Evolutionary conservation across 2,888 invertebrate species (phyloP).

Genomic region (Hyles lineata): DNA sequence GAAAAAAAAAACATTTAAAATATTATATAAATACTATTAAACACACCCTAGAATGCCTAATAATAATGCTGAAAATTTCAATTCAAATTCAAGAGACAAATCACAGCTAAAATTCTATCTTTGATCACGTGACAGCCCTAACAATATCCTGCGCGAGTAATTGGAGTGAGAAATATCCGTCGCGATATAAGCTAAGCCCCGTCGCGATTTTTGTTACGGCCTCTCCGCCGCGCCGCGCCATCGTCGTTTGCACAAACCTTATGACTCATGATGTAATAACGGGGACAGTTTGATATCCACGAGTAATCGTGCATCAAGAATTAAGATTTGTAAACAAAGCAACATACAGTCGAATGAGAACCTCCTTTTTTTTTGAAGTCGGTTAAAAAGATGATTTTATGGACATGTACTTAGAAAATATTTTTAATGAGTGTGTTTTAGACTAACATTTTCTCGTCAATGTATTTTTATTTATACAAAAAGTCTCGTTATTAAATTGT

Average conservation of each 20-base stretch:
- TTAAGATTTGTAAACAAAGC: too few relatives aligned
- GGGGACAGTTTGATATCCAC: conserved; percentile 26
- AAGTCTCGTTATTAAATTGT: too few relatives aligned
- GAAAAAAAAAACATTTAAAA: too few relatives aligned
- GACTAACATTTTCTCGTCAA: too few relatives aligned
- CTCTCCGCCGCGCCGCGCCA: conserved; percentile 29
- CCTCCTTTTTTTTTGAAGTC: too few relatives aligned
- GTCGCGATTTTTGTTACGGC: conserved; percentile 53
- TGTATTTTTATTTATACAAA: too few relatives aligned
- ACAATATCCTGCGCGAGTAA: conserved; percentile 53
- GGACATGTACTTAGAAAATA: too few relatives aligned
- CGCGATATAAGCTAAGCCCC: conserved; percentile 46
- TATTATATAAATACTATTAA: too few relatives aligned
- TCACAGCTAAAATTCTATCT: neutral
- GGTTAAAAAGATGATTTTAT: too few relatives aligned
- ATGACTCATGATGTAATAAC: conserved; percentile 30
- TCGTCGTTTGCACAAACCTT: conserved; percentile 30
- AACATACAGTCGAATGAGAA: too few relatives aligned
- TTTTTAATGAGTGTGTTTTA: too few relatives aligned
- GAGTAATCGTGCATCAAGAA: neutral
- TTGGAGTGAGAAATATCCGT: conserved; percentile 63
- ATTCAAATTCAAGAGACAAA: neutral
- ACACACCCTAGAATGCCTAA: too few relatives aligned
- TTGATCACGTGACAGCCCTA: conserved; percentile 52
- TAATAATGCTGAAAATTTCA: neutral